Evolutionary conservation across 1,140 invertebrate genomes (phyloP).

Genomic region (Diorhabda carinulata): DNA sequence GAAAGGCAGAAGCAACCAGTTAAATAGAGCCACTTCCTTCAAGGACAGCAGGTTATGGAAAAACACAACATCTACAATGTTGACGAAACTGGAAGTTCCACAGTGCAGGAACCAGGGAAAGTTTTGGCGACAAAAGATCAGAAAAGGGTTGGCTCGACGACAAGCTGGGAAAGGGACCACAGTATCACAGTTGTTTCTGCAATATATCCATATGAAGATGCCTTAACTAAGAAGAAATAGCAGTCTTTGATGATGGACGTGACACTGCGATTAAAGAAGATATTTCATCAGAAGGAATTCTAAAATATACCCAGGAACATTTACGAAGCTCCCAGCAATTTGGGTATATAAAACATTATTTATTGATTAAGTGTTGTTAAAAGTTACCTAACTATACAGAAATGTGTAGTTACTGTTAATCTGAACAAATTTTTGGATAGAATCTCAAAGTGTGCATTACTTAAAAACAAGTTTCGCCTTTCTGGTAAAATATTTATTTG

Average conservation of each 20-base stretch:
- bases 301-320: too few relatives aligned
- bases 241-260: slow-evolving; percentile 26
- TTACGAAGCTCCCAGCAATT: too few relatives aligned
- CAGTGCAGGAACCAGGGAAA: slow-evolving; percentile 48
- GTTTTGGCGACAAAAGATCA: slow-evolving; percentile 45
- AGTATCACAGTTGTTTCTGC: slow-evolving; percentile 27
- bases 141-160: slow-evolving; percentile 47
- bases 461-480: too few relatives aligned
- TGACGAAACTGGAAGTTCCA: slow-evolving; percentile 49
- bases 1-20: slow-evolving; percentile 29
- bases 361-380: too few relatives aligned
- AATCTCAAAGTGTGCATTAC: too few relatives aligned
- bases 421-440: too few relatives aligned
- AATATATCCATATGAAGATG: slow-evolving; percentile 34
- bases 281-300: too few relatives aligned
- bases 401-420: too few relatives aligned
- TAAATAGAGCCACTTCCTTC: slow-evolving; percentile 24
- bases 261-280: slow-evolving; percentile 3
- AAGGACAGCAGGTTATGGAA: slow-evolving; percentile 37
- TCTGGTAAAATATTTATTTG: too few relatives aligned
- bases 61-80: slow-evolving; percentile 48
- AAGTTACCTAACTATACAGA: too few relatives aligned
- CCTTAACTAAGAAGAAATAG: slow-evolving; percentile 9
- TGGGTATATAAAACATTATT: too few relatives aligned
- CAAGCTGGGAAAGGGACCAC: slow-evolving; percentile 14